Base-by-base conservation (phyloP, 2,113 vertebrate species). In the Pandion haliaetus region DNA sequence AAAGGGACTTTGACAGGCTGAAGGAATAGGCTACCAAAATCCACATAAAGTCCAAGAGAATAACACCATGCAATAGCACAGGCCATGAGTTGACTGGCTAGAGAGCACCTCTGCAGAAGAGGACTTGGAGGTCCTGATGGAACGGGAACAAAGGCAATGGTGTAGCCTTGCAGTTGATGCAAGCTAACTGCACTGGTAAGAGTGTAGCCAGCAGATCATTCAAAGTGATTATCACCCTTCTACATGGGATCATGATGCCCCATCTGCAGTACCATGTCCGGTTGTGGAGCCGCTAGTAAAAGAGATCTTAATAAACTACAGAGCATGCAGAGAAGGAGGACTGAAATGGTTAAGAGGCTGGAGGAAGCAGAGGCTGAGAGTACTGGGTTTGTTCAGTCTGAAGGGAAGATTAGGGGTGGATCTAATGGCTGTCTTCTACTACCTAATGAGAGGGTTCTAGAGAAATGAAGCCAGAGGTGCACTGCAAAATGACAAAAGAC, bases 201-300 rank as follows among this genome's bases (percentile, higher is more conserved):
- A 38, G 17, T 23, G 25, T 16, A 54, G 32, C 32, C 25, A 78
- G 55, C 10, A 70, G 36, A 70, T n/a, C 17, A 79, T 38, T 57
- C 29, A 40, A 69, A 57, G 26, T 23, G 19, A 52, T 74, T 44
- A 25, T 55, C 38, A 55, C 11, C 26, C 25, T 47, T 67, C 44
- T 59, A 8, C 1, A 0, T 3, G 17, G 8, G 12, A 26, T 19
- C 29, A 9, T 18, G 16, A 26, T 8, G 3, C 2, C 58, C 10
- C 42, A 13, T 14, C 13, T 74, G 17, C 40, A 65, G 61, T 26
- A 32, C 10, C 17, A 14, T 14, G 29, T 50, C 44, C 5, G 1
- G 19, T 13, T 77, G 21, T 21, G 23, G 38, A 71, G 7, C 1
- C 34, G 9, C 44, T 31, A 45, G 7, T 42, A 34, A 55, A 8